These are phyloP conservation scores for Argyrosomus regius DNA, from an alignment of 2,797 vertebrate genomes.

Conservation along the genomic window DNA sequence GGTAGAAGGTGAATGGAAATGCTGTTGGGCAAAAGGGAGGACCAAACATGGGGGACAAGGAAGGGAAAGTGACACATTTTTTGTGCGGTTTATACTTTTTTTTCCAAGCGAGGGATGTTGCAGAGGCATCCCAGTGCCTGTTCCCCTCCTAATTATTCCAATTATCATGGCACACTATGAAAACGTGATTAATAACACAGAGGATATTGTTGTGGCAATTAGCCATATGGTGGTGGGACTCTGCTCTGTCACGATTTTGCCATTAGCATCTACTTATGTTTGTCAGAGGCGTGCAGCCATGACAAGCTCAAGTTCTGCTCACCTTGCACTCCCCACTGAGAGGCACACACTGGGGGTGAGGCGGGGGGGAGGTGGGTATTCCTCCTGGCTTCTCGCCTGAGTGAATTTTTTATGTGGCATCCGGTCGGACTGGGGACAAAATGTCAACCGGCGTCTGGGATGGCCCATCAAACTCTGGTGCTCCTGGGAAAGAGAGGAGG, in stretches of 20 bases:
- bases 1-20: conserved; percentile 25
- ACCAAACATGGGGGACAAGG: conserved; percentile 19
- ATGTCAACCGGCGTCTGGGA: conserved; percentile 91
- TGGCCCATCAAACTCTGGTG: conserved; percentile 87
- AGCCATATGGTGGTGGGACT: conserved; percentile 99
- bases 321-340: conserved; percentile 97
- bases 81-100: conserved; percentile 77
- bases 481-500: conserved; percentile 75
- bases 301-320: conserved; percentile 98
- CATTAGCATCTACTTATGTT: conserved; percentile 99
- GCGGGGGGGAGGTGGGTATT: conserved; percentile 86
- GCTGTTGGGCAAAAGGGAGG: conserved; percentile 26
- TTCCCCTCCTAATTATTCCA: conserved; percentile 99
- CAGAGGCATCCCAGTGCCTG: conserved; percentile 89
- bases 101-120: conserved; percentile 73
- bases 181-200: conserved; percentile 99
- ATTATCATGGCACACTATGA: conserved; percentile 99
- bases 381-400: conserved; percentile 89
- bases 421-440: conserved; percentile 92
- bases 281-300: conserved; percentile 99
- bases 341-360: conserved; percentile 85
- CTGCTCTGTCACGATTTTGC: conserved; percentile 99
- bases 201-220: conserved; percentile 99
- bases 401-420: conserved; percentile 95
- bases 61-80: conserved; percentile 56